Conservation (phyloP, 2,888 invertebrate species). For the Mimumesa dahlbomi region DNA sequence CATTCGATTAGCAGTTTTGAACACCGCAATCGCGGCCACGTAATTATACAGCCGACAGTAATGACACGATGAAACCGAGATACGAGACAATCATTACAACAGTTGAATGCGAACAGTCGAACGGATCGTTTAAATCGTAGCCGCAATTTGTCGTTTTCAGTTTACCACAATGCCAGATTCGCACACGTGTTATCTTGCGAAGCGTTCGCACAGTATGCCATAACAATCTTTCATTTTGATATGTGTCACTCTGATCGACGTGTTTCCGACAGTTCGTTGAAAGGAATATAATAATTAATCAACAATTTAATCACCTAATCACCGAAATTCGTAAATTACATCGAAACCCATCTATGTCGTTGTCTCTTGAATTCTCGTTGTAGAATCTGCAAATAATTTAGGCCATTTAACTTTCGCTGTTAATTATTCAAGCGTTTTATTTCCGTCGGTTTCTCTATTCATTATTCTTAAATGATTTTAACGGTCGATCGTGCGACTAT, state of each 20-base stretch:
- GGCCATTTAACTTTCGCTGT: no score
- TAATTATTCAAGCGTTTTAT: no score
- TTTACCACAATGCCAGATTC: not conserved
- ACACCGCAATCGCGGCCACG: not conserved
- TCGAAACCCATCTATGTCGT: no score
- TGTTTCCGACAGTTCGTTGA: not conserved
- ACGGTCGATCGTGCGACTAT: no score
- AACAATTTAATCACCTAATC: no score
- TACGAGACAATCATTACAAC: not conserved
- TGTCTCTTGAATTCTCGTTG: no score
- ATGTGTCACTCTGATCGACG: not conserved
- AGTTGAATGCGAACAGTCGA: not conserved
- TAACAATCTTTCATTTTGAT: not conserved
- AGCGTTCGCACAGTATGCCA: not conserved
- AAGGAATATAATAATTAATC: no score
- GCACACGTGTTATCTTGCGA: not conserved
- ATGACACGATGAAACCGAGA: not conserved
- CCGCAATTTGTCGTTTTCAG: conserved; percentile 28
- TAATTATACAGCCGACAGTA: not conserved
- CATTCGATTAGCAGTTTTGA: no score
- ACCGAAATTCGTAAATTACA: no score
- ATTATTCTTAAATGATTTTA: no score
- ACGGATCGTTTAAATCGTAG: conserved; percentile 14
- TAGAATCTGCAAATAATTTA: no score
- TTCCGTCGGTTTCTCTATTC: no score